A percentile compares a stretch with the other conserved stretches of the same genome.
Evolutionary conservation across 2,113 vertebrate species (phyloP).

Genomic region (Myrmecophaga tridactyla): DNA sequence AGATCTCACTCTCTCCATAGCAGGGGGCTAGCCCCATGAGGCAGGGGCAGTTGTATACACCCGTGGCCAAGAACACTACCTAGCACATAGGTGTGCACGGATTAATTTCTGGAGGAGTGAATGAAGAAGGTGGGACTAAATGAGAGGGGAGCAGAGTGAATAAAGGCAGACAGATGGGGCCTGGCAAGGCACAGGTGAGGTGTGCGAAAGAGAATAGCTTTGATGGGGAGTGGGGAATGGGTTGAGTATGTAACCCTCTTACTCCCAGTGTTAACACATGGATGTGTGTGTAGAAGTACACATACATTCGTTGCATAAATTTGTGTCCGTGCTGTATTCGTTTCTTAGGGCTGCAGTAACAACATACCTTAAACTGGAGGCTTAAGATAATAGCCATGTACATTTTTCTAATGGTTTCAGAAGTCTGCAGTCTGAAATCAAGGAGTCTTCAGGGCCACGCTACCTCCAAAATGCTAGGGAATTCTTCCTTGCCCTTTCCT

Average conservation of each 20-base stretch:
- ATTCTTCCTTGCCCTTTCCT: too few species aligned
- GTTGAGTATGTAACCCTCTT: accelerated
- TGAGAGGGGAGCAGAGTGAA: background rate
- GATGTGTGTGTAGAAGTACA: background rate
- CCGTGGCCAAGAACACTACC: too few species aligned
- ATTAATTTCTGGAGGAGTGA: background rate
- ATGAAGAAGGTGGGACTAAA: background rate
- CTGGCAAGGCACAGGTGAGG: accelerated
- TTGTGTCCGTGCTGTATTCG: background rate
- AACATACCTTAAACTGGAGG: too few species aligned
- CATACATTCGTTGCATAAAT: accelerated
- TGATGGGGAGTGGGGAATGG: accelerated
- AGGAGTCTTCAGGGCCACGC: too few species aligned
- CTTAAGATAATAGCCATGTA: too few species aligned
- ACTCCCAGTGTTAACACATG: background rate
- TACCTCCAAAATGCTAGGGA: too few species aligned
- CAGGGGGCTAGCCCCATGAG: accelerated
- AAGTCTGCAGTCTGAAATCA: too few species aligned
- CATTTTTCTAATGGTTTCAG: too few species aligned
- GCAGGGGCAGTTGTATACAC: accelerated
- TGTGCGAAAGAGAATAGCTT: background rate
- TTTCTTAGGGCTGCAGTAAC: too few species aligned
- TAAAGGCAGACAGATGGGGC: background rate
- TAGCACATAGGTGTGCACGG: background rate
- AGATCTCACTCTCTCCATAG: background rate